These are phyloP conservation scores for Drosophila suboccidentalis DNA, from an alignment of 2,888 invertebrate species.

Conservation along the genomic window DNA sequence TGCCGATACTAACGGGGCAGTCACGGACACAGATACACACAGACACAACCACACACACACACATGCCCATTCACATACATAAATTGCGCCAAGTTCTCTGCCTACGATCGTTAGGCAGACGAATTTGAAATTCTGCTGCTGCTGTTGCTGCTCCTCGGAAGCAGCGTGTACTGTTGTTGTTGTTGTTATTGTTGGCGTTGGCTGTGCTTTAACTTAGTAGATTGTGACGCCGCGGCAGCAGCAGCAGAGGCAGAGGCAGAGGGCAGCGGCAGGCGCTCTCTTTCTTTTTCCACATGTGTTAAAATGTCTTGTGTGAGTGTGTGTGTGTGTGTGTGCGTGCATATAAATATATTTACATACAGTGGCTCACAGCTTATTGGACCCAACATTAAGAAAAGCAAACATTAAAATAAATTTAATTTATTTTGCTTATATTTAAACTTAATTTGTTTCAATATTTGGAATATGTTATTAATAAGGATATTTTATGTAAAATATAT, in stretches of 20 bases:
- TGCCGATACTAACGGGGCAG: conserved; percentile 80
- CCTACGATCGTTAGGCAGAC: conserved; percentile 48
- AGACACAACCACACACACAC: conserved; percentile 6
- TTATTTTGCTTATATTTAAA: no score
- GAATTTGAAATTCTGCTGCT: conserved; percentile 32
- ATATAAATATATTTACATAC: conserved; percentile 49
- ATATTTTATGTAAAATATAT: no score
- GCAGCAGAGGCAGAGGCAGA: conserved; percentile 1
- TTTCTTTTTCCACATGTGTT: conserved; percentile 72
- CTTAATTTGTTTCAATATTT: no score
- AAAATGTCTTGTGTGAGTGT: conserved; percentile 34
- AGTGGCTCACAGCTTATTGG: neutral
- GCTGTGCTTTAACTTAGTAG: conserved; percentile 78
- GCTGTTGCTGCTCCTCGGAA: conserved; percentile 46
- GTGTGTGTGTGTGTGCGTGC: conserved; percentile 19
- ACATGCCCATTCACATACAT: neutral
- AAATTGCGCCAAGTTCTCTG: conserved; percentile 44
- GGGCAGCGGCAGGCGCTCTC: conserved; percentile 24
- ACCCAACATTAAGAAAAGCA: neutral
- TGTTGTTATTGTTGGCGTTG: conserved; percentile 30
- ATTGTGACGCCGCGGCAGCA: conserved; percentile 53
- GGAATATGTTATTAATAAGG: no score
- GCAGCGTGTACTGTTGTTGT: conserved; percentile 23
- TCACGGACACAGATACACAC: conserved; percentile 53
- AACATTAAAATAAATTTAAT: neutral